Base-by-base conservation (phyloP, 2,888 invertebrate species). In the Malthinus flaveolus region DNA sequence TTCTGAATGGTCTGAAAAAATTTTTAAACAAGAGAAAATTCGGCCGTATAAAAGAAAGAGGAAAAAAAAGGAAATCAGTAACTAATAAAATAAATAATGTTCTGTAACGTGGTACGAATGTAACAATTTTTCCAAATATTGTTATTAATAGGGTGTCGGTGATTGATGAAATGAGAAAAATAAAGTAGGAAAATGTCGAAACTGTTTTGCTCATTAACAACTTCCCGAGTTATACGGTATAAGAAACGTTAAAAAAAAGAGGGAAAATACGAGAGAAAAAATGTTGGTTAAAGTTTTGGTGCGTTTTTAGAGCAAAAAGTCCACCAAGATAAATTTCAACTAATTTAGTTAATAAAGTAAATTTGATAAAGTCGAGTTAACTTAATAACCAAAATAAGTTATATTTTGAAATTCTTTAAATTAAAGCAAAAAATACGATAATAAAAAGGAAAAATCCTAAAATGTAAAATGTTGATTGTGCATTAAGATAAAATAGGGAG, bases 381-480 rank as follows among this genome's bases (percentile, higher is more conserved):
- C 39, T 42, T 42, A 42, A 42, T 42, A 42, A 42, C 39, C 23
- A 23, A 23, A 42, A 42, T 42, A 42, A 12, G 9, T 13, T 15
- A 23, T 42, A 15, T 13, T 15, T 15, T 42, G 23, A 42, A 42
- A 42, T 15, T 15, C n/a, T 15, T 13, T 23, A 42, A 42, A 42
- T 42, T 42, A 42, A 42, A 42, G 39, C 39, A 42, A 42, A 42
- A n/a, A 42, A 42, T 15, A 42, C n/a, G 15, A 42, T 42, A 42
- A 42, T 13, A 45, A 35, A 10, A 23, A 35, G n/a, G 35, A 45
- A 11, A 52, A n/a, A n/a, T n/a, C n/a, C n/a, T n/a, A n/a, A 45
- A 33, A 51, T 50, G 31, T 51, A 9, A 44, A 52, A 42, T 32
- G 42, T 52, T 44, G 35, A 34, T 45, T 34, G 36, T 52, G 12